Evolutionary conservation across 1,140 invertebrate species (phyloP).

Genomic region (Yoshiicerus persimilis): DNA sequence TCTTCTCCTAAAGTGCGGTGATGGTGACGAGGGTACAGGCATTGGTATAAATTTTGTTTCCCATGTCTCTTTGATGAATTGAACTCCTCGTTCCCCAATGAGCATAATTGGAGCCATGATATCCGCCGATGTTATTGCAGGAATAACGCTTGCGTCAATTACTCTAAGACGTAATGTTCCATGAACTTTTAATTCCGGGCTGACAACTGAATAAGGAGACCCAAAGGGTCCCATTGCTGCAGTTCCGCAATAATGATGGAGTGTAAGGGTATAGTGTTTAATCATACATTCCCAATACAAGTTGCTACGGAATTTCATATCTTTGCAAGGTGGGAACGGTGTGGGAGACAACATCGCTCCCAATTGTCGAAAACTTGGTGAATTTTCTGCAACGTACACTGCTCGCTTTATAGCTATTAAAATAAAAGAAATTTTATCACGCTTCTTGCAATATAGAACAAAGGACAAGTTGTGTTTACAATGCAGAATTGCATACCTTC

Average conservation of each 20-base stretch:
- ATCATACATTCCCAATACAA: conserved; percentile 74
- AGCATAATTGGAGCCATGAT: not conserved
- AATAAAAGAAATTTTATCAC: not conserved
- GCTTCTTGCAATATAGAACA: not conserved
- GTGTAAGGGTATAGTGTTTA: not conserved
- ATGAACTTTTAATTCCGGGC: not conserved
- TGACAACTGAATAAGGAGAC: not conserved
- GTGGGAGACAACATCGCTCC: not conserved
- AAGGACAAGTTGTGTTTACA: not conserved
- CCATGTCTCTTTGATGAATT: conserved; percentile 10
- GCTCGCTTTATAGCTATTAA: not conserved
- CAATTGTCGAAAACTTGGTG: conserved; percentile 1
- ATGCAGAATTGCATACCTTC: conserved; percentile 26
- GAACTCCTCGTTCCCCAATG: conserved; percentile 1
- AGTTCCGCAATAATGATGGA: not conserved
- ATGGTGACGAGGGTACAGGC: not conserved
- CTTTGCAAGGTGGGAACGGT: conserved; percentile 72
- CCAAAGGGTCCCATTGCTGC: not conserved
- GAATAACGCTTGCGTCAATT: conserved; percentile 2
- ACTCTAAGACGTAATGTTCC: not conserved
- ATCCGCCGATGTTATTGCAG: not conserved
- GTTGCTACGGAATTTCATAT: conserved; percentile 71
- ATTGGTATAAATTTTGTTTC: too few species aligned
- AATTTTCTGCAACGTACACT: conserved; percentile 2
- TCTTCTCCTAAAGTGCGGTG: not conserved